These are phyloP conservation scores for Drosophila ohnishii DNA, from an alignment of 1,140 invertebrate genomes.

Conservation along the genomic window DNA sequence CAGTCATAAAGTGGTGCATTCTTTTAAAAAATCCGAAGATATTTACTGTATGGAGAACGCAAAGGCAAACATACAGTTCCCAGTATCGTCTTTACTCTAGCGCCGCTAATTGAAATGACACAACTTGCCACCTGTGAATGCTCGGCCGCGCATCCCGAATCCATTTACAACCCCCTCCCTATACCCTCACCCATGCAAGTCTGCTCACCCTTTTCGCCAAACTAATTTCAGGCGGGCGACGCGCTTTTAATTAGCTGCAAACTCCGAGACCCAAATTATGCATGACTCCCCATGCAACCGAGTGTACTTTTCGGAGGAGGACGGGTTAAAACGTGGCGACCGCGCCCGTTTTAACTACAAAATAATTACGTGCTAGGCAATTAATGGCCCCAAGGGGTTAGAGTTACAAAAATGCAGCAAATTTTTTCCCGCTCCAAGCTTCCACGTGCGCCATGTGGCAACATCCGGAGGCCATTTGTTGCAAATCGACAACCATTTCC, in stretches of 20 bases:
- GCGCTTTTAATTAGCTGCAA: slow-evolving; percentile 80
- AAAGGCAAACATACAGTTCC: neutral
- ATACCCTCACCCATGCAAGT: neutral
- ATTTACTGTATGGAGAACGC: too few species aligned
- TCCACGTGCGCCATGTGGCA: slow-evolving; percentile 72
- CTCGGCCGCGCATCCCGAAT: neutral
- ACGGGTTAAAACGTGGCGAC: slow-evolving; percentile 6
- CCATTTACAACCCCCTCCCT: neutral
- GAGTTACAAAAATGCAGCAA: slow-evolving; percentile 51
- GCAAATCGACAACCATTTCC: slow-evolving; percentile 77
- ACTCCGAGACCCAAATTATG: slow-evolving; percentile 72
- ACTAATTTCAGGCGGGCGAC: slow-evolving; percentile 63
- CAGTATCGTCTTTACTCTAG: slow-evolving; percentile 4
- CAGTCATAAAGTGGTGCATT: neutral
- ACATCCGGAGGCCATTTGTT: slow-evolving; percentile 79
- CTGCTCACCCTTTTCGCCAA: slow-evolving; percentile 16
- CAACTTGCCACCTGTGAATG: slow-evolving; percentile 50
- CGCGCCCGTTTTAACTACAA: slow-evolving; percentile 76
- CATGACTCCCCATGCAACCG: slow-evolving; percentile 48
- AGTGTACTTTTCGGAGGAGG: slow-evolving; percentile 7
- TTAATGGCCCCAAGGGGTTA: slow-evolving; percentile 76
- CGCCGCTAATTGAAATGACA: slow-evolving; percentile 62
- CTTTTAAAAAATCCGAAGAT: neutral
- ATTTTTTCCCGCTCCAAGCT: slow-evolving; percentile 25
- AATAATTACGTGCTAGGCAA: slow-evolving; percentile 80